These are phyloP conservation scores for Camelus dromedarius DNA, from an alignment of 2,113 vertebrate species.

Conservation along the genomic window DNA sequence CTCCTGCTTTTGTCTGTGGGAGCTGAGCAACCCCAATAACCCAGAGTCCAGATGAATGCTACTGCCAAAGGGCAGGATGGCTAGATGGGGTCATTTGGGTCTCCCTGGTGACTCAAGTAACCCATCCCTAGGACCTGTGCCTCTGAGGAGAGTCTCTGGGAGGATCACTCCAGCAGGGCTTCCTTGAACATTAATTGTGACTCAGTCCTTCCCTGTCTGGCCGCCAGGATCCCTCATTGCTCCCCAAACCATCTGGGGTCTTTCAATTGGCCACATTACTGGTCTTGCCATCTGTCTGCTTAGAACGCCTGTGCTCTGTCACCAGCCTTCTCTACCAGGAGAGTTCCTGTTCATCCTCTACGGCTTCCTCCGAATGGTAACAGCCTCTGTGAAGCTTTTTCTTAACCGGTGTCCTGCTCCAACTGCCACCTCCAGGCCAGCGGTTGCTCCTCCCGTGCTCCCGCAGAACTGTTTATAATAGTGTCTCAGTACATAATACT, in stretches of 20 bases:
- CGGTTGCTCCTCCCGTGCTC: accelerated
- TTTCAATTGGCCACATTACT: neutral
- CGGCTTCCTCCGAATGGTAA: neutral
- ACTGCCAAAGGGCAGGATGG: neutral
- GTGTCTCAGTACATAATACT: accelerated
- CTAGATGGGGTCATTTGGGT: neutral
- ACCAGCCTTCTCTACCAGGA: neutral
- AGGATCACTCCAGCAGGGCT: neutral
- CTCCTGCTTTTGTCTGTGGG: neutral
- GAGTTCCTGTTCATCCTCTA: neutral
- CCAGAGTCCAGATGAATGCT: neutral
- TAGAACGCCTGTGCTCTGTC: neutral
- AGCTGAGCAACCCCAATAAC: neutral
- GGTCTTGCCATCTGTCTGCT: neutral
- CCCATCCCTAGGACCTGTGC: too few relatives aligned
- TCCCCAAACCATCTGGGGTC: neutral
- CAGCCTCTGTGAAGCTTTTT: neutral
- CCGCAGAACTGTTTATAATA: neutral
- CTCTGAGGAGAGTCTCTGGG: neutral
- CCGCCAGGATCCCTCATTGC: neutral
- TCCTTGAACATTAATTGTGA: neutral
- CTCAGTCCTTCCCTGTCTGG: neutral
- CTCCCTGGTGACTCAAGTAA: neutral
- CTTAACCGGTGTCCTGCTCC: neutral
- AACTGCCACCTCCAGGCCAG: neutral